Conservation (phyloP, 30 jellyfish, hydroid and myxozoan species). For the Rhopilema esculentum region DNA sequence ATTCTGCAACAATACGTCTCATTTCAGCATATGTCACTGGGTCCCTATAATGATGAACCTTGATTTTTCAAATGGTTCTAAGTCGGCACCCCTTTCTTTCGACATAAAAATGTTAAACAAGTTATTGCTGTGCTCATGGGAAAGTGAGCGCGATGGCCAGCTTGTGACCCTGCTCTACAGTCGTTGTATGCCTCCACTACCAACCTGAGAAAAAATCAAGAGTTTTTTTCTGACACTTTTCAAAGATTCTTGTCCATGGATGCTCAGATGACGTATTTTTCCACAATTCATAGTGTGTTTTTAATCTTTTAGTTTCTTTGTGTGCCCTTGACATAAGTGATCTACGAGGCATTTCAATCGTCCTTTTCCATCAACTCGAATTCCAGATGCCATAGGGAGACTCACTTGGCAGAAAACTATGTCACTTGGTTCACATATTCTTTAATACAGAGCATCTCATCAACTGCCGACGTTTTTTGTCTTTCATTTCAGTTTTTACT, state of each 20-base stretch:
- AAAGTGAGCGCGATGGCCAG: slow-evolving; percentile 64
- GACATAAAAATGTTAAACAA: slow-evolving; percentile 9
- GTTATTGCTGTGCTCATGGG: slow-evolving; percentile 55
- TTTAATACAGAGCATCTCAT: slow-evolving; percentile 60
- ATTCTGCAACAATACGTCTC: slow-evolving; percentile 35
- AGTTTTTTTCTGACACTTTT: slow-evolving; percentile 5
- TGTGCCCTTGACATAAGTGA: slow-evolving; percentile 27
- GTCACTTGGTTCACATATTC: slow-evolving; percentile 40
- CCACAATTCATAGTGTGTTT: slow-evolving; percentile 23
- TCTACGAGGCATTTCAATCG: slow-evolving; percentile 55
- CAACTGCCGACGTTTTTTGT: slow-evolving; percentile 66
- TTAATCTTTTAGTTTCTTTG: slow-evolving; percentile 22
- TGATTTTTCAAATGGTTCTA: slow-evolving; percentile 14
- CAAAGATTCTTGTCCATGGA: slow-evolving; percentile 41
- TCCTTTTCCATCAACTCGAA: slow-evolving; percentile 45
- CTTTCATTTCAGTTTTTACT: slow-evolving; percentile 67
- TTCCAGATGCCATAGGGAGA: slow-evolving; percentile 71
- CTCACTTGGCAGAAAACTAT: slow-evolving; percentile 29
- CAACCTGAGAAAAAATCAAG: slow-evolving; percentile 21
- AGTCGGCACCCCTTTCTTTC: slow-evolving; percentile 53
- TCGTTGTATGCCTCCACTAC: slow-evolving; percentile 47
- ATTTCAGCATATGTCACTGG: slow-evolving; percentile 64
- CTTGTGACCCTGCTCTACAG: slow-evolving; percentile 54
- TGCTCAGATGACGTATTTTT: slow-evolving; percentile 37
- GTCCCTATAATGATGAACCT: slow-evolving; percentile 42